Percentiles rank a stretch among this genome's conserved stretches.
Conservation (phyloP, 2,797 vertebrate species). For the Leptodactylus fallax region DNA sequence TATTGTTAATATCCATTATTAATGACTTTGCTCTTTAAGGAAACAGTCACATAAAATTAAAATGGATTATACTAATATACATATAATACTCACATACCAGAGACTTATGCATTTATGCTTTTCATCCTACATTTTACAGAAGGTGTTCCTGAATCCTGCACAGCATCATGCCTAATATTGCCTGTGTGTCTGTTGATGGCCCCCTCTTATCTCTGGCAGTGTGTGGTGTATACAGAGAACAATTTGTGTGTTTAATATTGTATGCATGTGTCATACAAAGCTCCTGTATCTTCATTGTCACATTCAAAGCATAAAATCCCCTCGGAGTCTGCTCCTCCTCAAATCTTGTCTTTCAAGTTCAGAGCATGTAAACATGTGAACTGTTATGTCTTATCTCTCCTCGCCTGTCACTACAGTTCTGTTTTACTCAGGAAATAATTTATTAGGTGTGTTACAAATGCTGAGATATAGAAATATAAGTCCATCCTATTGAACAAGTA, state of each 20-base stretch:
- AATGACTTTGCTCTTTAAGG: not conserved
- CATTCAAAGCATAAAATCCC: constrained; percentile 29
- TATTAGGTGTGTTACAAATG: not conserved
- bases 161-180: not conserved
- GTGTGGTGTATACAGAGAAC: constrained; percentile 26
- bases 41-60: not conserved
- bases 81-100: not conserved
- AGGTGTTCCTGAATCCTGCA: not conserved
- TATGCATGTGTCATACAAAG: constrained; percentile 19
- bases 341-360: constrained; percentile 11
- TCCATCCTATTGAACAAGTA: no score
- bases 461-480: no score
- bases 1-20: no score
- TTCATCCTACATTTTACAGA: not conserved
- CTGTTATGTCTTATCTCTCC: constrained; percentile 8
- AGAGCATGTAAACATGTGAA: constrained; percentile 30
- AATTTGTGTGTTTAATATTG: constrained; percentile 27
- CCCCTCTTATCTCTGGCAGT: not conserved
- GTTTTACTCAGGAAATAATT: not conserved
- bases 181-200: not conserved
- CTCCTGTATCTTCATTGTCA: constrained; percentile 27
- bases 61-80: not conserved
- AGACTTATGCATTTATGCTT: not conserved
- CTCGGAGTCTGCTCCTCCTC: constrained; percentile 21
- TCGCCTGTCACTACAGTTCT: not conserved